phyloP scores from a whole-genome alignment of 1,140 invertebrate species.

The Diploscapter pachys region DNA sequence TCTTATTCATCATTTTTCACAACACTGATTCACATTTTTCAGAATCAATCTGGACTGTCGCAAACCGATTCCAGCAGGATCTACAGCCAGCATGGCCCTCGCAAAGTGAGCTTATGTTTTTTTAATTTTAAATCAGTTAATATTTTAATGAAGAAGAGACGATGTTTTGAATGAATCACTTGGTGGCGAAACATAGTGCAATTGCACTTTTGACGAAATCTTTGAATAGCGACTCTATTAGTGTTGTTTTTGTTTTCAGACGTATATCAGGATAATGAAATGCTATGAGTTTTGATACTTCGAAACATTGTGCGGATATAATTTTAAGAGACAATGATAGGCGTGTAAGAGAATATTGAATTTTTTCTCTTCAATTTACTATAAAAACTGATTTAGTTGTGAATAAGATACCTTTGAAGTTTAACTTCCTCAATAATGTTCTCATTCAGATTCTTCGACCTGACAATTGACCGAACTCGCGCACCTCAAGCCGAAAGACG shows the following conservation, averaged over 20 bases:
- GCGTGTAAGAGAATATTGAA: too few relatives aligned
- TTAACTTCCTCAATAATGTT: not conserved
- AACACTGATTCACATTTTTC: not conserved
- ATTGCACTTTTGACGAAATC: too few relatives aligned
- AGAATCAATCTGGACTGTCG: slow-evolving; percentile 11
- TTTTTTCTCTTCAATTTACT: too few relatives aligned
- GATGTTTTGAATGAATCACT: too few relatives aligned
- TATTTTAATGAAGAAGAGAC: too few relatives aligned
- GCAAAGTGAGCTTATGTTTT: not conserved
- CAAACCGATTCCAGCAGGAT: slow-evolving; percentile 5
- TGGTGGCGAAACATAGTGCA: too few relatives aligned
- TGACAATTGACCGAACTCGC: slow-evolving; percentile 12
- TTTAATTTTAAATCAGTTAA: not conserved
- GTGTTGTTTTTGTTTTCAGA: not conserved
- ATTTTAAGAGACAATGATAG: too few relatives aligned
- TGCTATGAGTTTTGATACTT: too few relatives aligned
- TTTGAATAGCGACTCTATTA: too few relatives aligned
- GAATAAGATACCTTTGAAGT: not conserved
- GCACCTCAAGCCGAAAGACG: slow-evolving; percentile 1
- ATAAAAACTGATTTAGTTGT: not conserved
- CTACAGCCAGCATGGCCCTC: slow-evolving; percentile 11
- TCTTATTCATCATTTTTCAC: not conserved
- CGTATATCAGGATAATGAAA: not conserved
- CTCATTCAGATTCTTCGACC: slow-evolving; percentile 15
- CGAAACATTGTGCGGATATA: too few relatives aligned